These are phyloP conservation scores for Scaptomyza cyrtandrae DNA, from an alignment of 2,888 invertebrate genomes.

Conservation along the genomic window DNA sequence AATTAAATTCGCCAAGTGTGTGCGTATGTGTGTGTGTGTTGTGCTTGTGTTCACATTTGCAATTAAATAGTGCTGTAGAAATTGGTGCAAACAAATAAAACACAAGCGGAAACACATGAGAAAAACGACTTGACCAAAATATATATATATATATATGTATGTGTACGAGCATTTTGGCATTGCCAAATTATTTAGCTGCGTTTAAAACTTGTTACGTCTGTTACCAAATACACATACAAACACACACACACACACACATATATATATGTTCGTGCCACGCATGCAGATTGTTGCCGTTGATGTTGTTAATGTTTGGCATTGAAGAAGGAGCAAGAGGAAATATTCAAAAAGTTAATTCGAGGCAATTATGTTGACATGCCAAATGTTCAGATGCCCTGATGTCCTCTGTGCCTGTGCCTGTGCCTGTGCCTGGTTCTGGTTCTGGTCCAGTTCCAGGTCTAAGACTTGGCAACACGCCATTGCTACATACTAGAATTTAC, in stretches of 20 bases:
- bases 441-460: neutral
- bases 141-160: constrained; percentile 2
- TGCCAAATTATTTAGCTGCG: constrained; percentile 57
- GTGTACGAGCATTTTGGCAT: constrained; percentile 51
- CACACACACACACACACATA: constrained; percentile 20
- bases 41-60: constrained; percentile 22
- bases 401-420: constrained; percentile 6
- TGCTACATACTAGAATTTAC: constrained; percentile 11
- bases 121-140: constrained; percentile 47
- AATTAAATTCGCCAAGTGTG: constrained; percentile 58
- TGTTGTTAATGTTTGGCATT: constrained; percentile 24
- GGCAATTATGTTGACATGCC: constrained; percentile 79
- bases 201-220: constrained; percentile 38
- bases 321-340: constrained; percentile 22
- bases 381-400: constrained; percentile 55
- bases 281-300: constrained; percentile 18
- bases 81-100: constrained; percentile 18
- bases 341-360: constrained; percentile 73
- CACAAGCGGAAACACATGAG: constrained; percentile 7
- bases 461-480: constrained; percentile 55
- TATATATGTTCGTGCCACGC: constrained; percentile 14
- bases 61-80: constrained; percentile 30
- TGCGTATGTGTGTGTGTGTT: neutral
- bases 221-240: too few relatives aligned
- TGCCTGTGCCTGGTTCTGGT: constrained; percentile 22